Evolutionary conservation across 2,113 vertebrate genomes (phyloP), one percentile per base, ranked within the genome.

Genomic region (Hydrolagus affinis): DNA sequence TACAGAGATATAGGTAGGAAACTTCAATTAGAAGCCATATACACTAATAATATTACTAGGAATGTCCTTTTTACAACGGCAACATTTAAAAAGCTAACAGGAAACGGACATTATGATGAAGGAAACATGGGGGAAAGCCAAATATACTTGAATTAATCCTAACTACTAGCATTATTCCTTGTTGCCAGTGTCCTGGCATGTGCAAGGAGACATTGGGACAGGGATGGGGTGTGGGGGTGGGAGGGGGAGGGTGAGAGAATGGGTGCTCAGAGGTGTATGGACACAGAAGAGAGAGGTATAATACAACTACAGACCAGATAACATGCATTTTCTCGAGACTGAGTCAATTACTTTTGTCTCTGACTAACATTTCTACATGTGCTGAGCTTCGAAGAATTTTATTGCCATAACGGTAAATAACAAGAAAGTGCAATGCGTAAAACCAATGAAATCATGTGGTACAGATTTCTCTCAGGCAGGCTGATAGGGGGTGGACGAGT

Each of bases 31-130:
- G 44, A 44, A 62, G 62, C 78, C 62, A 30, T 15, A 62, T 17
- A 80, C 17, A 30, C 60, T 83, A 83, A 9, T 30, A 25, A 25
- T 14, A 83, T 83, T 83, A 83, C 17, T 66, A 62, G 19, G 44
- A 76, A 28, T 83, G 78, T 83, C 59, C 78, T 83, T 83, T 83
- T 83, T 64, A 83, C 25, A 32, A 66, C 59, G n/a, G 23, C 12
- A 62, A 80, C 60, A 17, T 66, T 83, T 66, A 83, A 83, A 83
- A 83, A 66, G 78, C 66, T 64, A 66, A 83, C 66, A 83, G 60
- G 64, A 66, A 83, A 30, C 66, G 11, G 44, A 32, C 62, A 32
- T 66, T 32, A 66, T 30, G 15, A 66, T 66, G 30, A 30, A 66
- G 60, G 78, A 15, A 44, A 19, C 32, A 75, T 75, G 73, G 73